phyloP scores from a whole-genome alignment of 2,797 vertebrate species.

The Fistularia tabacaria region DNA sequence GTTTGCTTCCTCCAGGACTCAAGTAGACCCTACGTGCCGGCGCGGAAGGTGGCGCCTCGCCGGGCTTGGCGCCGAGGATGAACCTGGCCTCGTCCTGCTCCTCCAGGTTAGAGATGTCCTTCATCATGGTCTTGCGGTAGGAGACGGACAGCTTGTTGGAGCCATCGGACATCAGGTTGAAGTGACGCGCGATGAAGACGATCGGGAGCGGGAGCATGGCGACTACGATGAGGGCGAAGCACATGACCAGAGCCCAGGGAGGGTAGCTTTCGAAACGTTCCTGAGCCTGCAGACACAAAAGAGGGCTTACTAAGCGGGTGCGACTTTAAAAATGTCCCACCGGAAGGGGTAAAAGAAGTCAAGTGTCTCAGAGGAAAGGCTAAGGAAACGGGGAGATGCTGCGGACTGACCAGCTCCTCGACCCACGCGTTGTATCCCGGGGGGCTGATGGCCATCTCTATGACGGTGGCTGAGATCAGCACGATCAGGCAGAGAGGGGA shows the following conservation, averaged over 20 bases:
- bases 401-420: slow-evolving; percentile 83
- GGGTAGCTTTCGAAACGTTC: slow-evolving; percentile 91
- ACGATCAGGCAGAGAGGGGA: slow-evolving; percentile 89
- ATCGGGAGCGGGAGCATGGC: slow-evolving; percentile 87
- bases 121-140: slow-evolving; percentile 95
- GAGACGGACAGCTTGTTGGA: slow-evolving; percentile 92
- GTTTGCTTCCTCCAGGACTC: slow-evolving; percentile 78
- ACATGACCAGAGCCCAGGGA: slow-evolving; percentile 86
- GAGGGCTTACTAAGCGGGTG: background rate
- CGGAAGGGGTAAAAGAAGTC: background rate
- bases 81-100: slow-evolving; percentile 90
- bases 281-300: slow-evolving; percentile 73
- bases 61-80: slow-evolving; percentile 89
- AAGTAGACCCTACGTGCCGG: slow-evolving; percentile 80
- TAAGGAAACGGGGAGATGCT: too few relatives aligned
- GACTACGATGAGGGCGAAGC: slow-evolving; percentile 82
- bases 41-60: slow-evolving; percentile 77
- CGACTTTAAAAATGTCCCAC: background rate
- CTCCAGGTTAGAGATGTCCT: slow-evolving; percentile 93
- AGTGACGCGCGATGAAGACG: slow-evolving; percentile 86
- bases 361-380: background rate
- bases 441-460: slow-evolving; percentile 87
- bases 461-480: slow-evolving; percentile 84
- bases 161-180: slow-evolving; percentile 87
- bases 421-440: slow-evolving; percentile 94